phyloP scores from a whole-genome alignment of 1,140 invertebrate genomes.

The Papilio polytes region DNA sequence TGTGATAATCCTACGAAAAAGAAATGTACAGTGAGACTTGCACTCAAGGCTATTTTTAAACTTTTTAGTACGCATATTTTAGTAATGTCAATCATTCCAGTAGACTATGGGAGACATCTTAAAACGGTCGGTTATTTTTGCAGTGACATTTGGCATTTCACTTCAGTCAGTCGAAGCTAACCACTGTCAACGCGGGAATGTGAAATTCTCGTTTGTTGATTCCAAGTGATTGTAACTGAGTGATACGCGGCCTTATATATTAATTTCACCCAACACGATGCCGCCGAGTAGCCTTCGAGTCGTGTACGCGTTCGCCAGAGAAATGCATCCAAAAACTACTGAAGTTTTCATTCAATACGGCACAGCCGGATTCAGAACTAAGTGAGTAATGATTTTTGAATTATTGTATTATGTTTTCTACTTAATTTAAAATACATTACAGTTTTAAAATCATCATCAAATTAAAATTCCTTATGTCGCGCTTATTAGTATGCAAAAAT shows the following conservation, averaged over 20 bases:
- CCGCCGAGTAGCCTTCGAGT: constrained; percentile 84
- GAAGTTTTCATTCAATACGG: constrained; percentile 87
- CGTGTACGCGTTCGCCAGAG: constrained; percentile 88
- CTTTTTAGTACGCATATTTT: neutral
- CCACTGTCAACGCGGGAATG: constrained; percentile 75
- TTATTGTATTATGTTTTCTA: constrained; percentile 43
- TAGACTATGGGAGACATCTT: constrained; percentile 24
- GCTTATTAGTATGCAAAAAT: constrained; percentile 46
- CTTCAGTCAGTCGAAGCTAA: constrained; percentile 56
- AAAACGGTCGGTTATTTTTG: constrained; percentile 52
- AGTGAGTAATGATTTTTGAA: constrained; percentile 82
- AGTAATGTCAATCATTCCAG: neutral
- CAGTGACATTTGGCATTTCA: constrained; percentile 48
- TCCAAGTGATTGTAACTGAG: constrained; percentile 78
- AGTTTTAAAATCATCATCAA: constrained; percentile 32
- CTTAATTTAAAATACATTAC: constrained; percentile 24
- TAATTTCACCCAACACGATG: constrained; percentile 75
- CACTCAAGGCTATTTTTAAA: neutral
- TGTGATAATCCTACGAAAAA: constrained; percentile 16
- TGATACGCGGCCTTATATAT: constrained; percentile 77
- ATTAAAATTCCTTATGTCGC: constrained; percentile 16
- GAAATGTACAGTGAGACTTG: neutral
- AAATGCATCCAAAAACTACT: constrained; percentile 88
- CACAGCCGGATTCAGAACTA: constrained; percentile 87
- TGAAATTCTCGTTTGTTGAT: constrained; percentile 79